Evolutionary conservation across 2,797 vertebrate species (phyloP), one percentile per base, ranked within the genome.

Genomic region (Rhincodon typus): DNA sequence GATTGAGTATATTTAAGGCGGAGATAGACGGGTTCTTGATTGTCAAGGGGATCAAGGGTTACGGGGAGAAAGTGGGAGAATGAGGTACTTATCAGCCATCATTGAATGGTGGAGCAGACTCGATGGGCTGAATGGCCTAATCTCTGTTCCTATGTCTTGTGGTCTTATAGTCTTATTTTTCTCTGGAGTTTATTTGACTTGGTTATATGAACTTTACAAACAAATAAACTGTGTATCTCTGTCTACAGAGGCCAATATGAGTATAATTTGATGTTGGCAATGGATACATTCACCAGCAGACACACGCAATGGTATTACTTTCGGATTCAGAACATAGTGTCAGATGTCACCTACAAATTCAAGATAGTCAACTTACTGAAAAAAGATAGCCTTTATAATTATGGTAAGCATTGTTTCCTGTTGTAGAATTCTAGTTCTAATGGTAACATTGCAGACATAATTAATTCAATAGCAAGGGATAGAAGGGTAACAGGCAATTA

Each of bases 281-380:
- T 72, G 23, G 74, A 95, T 72, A 42, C 62, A 19, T 95, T 95
- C 77, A 95, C 69, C 72, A 82, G 13, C 42, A 79, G 77, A 82
- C 94, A 95, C 53, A 95, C 94, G 17, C 94, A 95, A 50, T 95
- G 94, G 94, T 95, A 82, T 95, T 95, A 95, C 94, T 95, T 95
- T 66, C 94, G 77, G 70, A 82, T 95, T 30, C 46, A 79, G 72
- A 95, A 82, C 19, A 72, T 50, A 50, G 2, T 95, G 46, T 10
- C 70, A 42, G 50, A 53, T 53, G 94, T 95, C 74, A 95, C 94
- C 94, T 95, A 82, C 57, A 95, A 95, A 95, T 95, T 79, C 50
- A 79, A 82, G 94, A 95, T 95, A 62, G 69, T 95, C 94, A 95
- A 95, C 70, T 53, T 95, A 30, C 94, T 82, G 94, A 79, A 95